These are phyloP conservation scores for Sicus ferrugineus DNA, from an alignment of 2,888 invertebrate genomes.

Conservation along the genomic window DNA sequence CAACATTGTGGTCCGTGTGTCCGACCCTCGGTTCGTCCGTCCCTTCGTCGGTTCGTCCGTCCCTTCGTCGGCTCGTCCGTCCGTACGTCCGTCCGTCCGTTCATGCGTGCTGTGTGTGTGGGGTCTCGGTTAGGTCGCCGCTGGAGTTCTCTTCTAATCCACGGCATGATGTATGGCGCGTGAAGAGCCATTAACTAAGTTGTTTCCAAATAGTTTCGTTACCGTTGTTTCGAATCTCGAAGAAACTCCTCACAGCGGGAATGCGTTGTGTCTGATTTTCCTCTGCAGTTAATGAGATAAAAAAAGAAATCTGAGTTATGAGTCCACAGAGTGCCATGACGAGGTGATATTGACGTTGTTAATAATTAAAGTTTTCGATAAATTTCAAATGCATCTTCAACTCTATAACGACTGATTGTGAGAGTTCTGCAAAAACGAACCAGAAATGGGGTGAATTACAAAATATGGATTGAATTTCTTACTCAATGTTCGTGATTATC, in stretches of 20 bases:
- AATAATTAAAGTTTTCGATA: conserved; percentile 2
- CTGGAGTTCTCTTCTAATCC: conserved; percentile 27
- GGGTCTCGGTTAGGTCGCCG: conserved; percentile 24
- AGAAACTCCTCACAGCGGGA: conserved; percentile 20
- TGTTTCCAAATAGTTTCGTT: conserved; percentile 29
- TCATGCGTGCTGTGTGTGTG: conserved; percentile 14
- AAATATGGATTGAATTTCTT: too few relatives aligned
- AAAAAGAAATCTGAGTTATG: conserved; percentile 7
- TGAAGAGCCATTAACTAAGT: conserved; percentile 50
- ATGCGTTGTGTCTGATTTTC: neutral
- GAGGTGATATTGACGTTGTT: neutral
- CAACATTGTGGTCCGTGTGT: neutral
- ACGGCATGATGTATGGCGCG: conserved; percentile 37
- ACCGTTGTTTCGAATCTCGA: conserved; percentile 1
- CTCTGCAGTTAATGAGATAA: conserved; percentile 3
- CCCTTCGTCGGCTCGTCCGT: too few relatives aligned
- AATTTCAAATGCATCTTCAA: neutral
- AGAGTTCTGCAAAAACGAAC: too few relatives aligned
- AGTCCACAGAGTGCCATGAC: neutral
- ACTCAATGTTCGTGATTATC: too few relatives aligned
- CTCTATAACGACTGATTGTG: too few relatives aligned
- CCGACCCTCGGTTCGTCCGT: too few relatives aligned
- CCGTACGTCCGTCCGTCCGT: too few relatives aligned
- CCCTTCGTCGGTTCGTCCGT: too few relatives aligned
- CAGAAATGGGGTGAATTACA: too few relatives aligned